Percentiles rank a stretch among this genome's conserved stretches.
These are phyloP conservation scores for Cantharis nigra DNA, from an alignment of 2,888 invertebrate genomes.

Conservation along the genomic window DNA sequence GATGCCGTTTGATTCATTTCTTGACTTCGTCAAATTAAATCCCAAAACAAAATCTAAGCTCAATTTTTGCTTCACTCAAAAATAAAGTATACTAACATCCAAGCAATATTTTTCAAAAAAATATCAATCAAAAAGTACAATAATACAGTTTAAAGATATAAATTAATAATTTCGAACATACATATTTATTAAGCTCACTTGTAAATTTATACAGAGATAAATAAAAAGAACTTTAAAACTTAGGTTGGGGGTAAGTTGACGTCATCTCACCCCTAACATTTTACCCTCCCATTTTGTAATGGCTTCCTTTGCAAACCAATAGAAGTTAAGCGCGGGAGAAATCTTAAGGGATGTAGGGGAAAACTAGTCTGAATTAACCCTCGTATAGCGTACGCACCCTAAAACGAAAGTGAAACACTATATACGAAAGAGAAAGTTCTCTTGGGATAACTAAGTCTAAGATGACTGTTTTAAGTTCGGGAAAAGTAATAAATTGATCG, in stretches of 20 bases:
- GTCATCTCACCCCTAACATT: conserved; percentile 38
- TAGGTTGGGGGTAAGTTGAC: conserved; percentile 30
- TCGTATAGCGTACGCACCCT: conserved; percentile 37
- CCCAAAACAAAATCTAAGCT: background rate
- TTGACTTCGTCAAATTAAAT: background rate
- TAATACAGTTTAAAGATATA: background rate
- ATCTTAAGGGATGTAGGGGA: conserved; percentile 44
- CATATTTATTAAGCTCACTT: conserved; percentile 1
- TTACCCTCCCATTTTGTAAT: conserved; percentile 48
- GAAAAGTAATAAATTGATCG: conserved; percentile 10
- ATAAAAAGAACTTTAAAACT: conserved; percentile 16
- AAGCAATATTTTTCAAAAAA: background rate
- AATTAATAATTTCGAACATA: background rate
- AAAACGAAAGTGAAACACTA: conserved; percentile 47
- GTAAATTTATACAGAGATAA: conserved; percentile 25
- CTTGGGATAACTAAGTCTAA: conserved; percentile 27
- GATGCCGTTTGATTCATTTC: too few species aligned
- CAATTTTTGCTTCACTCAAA: too few species aligned
- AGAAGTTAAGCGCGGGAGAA: conserved; percentile 42
- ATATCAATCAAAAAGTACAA: background rate
- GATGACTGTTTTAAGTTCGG: conserved; percentile 15
- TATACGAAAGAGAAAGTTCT: conserved; percentile 46
- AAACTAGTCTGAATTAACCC: conserved; percentile 39
- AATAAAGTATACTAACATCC: too few species aligned
- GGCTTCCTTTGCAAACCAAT: conserved; percentile 46